A percentile compares a stretch with the other conserved stretches of the same genome.
Evolutionary conservation across 2,797 vertebrate genomes (phyloP).

Genomic region (Lacerta bilineata): DNA sequence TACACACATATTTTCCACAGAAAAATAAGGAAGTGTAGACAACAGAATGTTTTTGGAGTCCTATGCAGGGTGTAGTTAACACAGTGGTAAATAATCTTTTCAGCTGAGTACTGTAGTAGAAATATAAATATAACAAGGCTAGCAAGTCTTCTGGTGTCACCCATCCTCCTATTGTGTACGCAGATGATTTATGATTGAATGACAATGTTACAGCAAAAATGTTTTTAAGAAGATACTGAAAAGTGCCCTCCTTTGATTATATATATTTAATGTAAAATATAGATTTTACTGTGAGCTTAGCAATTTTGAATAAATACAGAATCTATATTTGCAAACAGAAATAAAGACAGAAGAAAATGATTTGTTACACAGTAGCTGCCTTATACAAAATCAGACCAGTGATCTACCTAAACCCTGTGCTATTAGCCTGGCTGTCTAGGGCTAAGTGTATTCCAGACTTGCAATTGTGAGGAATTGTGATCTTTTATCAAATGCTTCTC

Average conservation of each 20-base stretch:
- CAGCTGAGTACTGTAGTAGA: accelerated
- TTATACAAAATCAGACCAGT: background rate
- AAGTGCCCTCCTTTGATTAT: slow-evolving; percentile 1
- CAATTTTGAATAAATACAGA: background rate
- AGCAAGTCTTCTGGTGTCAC: background rate
- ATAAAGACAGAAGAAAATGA: background rate
- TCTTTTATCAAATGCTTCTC: background rate
- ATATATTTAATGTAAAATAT: background rate
- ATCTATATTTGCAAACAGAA: background rate
- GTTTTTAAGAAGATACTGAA: slow-evolving; percentile 22
- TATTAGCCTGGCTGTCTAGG: background rate
- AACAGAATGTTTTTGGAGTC: background rate
- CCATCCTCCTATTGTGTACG: background rate
- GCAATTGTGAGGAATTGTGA: background rate
- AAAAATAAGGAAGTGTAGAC: background rate
- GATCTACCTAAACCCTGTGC: background rate
- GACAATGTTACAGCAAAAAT: background rate
- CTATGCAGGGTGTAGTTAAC: background rate
- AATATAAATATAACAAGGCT: background rate
- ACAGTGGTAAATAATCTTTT: background rate
- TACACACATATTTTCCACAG: slow-evolving; percentile 21
- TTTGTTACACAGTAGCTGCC: too few species aligned
- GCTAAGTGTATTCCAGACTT: background rate
- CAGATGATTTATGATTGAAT: background rate
- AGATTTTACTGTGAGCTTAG: background rate